Evolutionary conservation across 64 coral and sea anemone species (phyloP).

Genomic region (Montipora foliosa): DNA sequence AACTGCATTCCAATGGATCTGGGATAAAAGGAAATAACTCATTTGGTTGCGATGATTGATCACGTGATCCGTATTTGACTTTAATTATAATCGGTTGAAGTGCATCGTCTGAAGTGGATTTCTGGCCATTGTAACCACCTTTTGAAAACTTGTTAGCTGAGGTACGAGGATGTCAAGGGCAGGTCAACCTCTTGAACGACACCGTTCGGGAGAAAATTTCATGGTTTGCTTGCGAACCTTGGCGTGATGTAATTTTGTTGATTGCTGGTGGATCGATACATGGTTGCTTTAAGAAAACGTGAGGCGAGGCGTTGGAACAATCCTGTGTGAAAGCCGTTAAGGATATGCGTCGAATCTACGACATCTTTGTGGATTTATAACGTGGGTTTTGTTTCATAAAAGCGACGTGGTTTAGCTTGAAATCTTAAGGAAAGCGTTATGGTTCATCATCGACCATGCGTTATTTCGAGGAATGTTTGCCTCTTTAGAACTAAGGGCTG

Average conservation of each 20-base stretch:
- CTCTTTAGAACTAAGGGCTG: slow-evolving; percentile 1
- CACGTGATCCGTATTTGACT: slow-evolving; percentile 57
- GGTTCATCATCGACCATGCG: not conserved
- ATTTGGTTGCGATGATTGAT: slow-evolving; percentile 20
- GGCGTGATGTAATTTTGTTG: slow-evolving; percentile 13
- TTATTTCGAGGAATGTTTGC: slow-evolving; percentile 30
- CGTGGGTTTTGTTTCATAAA: not conserved
- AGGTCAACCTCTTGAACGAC: not conserved
- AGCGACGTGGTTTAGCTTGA: not conserved
- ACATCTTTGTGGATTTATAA: not conserved
- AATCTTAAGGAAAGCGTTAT: not conserved
- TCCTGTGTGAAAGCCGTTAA: not conserved
- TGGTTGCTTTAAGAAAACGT: slow-evolving; percentile 20
- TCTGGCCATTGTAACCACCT: not conserved
- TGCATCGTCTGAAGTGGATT: not conserved
- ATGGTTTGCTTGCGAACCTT: not conserved
- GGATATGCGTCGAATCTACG: not conserved
- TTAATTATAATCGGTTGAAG: not conserved
- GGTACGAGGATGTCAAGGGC: not conserved
- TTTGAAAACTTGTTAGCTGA: not conserved
- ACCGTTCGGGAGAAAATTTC: not conserved
- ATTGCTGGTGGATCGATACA: slow-evolving; percentile 4
- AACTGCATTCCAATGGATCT: no score
- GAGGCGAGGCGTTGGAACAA: not conserved
- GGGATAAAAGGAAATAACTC: not conserved